Percentiles rank a stretch among this genome's conserved stretches.
Conservation (phyloP, 2,797 vertebrate species). For the Buphagus erythrorhynchus region DNA sequence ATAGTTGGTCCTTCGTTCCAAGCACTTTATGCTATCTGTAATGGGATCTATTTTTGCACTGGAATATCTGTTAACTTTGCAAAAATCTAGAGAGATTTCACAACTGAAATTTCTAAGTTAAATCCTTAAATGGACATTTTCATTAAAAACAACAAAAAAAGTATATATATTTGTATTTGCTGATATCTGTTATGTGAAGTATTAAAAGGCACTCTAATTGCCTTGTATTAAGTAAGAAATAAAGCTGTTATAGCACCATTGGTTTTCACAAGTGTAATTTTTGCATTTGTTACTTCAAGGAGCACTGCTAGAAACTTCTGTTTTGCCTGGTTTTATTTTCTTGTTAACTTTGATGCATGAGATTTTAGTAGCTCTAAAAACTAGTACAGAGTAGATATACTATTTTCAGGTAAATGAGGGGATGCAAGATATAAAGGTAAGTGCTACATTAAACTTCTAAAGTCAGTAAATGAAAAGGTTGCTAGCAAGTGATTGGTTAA, state of each 20-base stretch:
- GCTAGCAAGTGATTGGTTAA: not conserved
- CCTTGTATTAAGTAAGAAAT: conserved; percentile 79
- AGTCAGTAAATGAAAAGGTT: not conserved
- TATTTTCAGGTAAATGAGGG: not conserved
- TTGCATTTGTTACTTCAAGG: not conserved
- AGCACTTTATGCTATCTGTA: conserved; percentile 90
- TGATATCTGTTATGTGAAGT: conserved; percentile 81
- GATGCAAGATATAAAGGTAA: not conserved
- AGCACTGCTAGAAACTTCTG: not conserved
- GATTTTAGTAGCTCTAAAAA: not conserved
- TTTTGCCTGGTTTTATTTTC: not conserved
- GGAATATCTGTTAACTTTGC: conserved; percentile 81
- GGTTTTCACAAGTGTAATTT: conserved; percentile 37
- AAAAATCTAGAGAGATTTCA: conserved; percentile 80
- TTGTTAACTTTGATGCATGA: not conserved
- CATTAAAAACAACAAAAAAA: conserved; percentile 72
- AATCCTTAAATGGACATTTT: conserved; percentile 76
- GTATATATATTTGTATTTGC: conserved; percentile 78
- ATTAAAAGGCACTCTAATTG: conserved; percentile 80
- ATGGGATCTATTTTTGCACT: conserved; percentile 88
- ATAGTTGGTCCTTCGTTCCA: conserved; percentile 81
- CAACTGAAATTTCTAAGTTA: conserved; percentile 78
- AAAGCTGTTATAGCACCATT: conserved; percentile 72
- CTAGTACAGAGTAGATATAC: accelerated
- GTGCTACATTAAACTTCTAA: not conserved